phyloP scores from a whole-genome alignment of 2,797 vertebrate species.

The Staurois parvus region DNA sequence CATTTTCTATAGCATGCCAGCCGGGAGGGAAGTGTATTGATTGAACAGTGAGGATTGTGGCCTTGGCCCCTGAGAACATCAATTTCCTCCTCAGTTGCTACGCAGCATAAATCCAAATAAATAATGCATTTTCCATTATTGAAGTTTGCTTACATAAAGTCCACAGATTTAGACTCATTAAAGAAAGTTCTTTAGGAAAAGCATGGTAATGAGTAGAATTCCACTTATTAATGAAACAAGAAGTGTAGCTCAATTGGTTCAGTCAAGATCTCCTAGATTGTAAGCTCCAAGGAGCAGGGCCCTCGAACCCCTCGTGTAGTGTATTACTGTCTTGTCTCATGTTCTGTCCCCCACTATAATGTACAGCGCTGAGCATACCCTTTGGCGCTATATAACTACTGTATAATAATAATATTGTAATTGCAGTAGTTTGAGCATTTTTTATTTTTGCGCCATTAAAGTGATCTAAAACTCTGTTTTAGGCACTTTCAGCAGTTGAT shows the following conservation, averaged over 20 bases:
- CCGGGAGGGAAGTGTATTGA: not conserved
- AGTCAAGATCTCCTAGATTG: no score
- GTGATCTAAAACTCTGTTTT: no score
- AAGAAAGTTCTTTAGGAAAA: not conserved
- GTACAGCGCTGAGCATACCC: no score
- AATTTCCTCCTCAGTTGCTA: not conserved
- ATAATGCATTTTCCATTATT: slow-evolving; percentile 28
- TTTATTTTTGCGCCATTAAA: no score
- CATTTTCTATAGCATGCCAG: not conserved
- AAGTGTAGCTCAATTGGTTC: not conserved
- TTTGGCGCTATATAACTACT: no score
- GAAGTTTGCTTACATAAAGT: not conserved
- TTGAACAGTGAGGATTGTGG: not conserved
- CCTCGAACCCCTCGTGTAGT: no score
- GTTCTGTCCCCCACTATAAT: no score
- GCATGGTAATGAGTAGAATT: not conserved
- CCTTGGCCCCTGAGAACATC: not conserved
- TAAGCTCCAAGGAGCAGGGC: no score
- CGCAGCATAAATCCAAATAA: not conserved
- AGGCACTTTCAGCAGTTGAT: no score
- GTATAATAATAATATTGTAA: no score
- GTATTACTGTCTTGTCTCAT: no score
- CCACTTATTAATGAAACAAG: not conserved
- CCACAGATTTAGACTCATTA: slow-evolving; percentile 11
- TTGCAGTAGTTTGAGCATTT: no score